Evolutionary conservation across 2,888 invertebrate genomes (phyloP).

Genomic region (Athetis lepigone): DNA sequence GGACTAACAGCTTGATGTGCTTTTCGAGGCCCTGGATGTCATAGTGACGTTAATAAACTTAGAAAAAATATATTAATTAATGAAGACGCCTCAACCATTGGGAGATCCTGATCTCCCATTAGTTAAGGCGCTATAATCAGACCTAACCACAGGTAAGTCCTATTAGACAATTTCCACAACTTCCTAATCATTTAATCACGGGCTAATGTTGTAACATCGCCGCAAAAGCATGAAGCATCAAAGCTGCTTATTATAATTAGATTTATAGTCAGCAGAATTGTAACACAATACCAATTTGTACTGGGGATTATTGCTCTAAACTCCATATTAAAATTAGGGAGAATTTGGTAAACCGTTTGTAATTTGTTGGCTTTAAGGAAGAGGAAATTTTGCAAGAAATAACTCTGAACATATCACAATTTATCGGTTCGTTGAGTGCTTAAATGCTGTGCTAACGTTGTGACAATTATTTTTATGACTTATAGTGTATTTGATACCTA

Average conservation of each 20-base stretch:
- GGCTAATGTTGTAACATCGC: neutral
- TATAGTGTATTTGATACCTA: no score
- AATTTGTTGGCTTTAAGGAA: neutral
- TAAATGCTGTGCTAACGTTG: no score
- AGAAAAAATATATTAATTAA: no score
- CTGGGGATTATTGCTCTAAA: constrained; percentile 10
- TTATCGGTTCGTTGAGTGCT: no score
- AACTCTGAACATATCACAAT: no score
- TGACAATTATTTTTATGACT: no score
- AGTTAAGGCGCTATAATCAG: no score
- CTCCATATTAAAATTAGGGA: constrained; percentile 15
- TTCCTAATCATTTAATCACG: neutral
- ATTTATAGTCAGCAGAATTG: constrained; percentile 31
- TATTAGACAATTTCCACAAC: neutral
- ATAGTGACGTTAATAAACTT: no score
- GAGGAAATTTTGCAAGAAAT: neutral
- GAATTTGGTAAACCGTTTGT: neutral
- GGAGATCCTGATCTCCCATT: no score
- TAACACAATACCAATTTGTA: constrained; percentile 37
- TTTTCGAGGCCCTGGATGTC: no score
- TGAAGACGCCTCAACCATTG: no score
- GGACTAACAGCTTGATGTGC: no score
- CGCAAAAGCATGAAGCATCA: constrained; percentile 6
- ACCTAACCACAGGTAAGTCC: neutral
- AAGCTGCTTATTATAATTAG: constrained; percentile 40